Evolutionary conservation across 2,797 vertebrate genomes (phyloP).

Genomic region (Nyctalus aviator): DNA sequence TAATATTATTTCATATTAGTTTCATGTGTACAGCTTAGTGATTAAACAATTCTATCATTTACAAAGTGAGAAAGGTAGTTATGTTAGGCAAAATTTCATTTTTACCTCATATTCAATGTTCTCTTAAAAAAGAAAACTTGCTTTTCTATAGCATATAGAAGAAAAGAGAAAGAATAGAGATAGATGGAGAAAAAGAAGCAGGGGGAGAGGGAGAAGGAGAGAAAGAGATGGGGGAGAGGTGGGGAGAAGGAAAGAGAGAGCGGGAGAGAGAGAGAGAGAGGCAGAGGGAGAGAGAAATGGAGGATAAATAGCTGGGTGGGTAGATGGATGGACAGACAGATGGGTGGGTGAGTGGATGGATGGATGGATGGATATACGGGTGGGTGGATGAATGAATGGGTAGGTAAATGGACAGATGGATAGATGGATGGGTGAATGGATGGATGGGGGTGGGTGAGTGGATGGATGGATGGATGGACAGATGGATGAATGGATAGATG

Average conservation of each 20-base stretch:
- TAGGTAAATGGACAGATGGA: too few relatives aligned
- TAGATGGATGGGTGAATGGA: background rate
- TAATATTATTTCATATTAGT: background rate
- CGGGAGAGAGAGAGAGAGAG: too few relatives aligned
- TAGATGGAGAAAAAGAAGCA: background rate
- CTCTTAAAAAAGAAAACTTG: background rate
- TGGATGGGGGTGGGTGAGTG: background rate
- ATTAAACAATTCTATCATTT: background rate
- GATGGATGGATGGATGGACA: rapidly evolving
- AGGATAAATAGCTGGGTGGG: background rate
- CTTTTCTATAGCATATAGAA: background rate
- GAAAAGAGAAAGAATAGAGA: background rate
- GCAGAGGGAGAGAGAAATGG: too few relatives aligned
- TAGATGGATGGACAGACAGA: background rate
- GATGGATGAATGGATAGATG: rapidly evolving
- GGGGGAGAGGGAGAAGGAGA: background rate
- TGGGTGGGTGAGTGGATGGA: too few relatives aligned
- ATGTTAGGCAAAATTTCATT: background rate
- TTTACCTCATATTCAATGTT: background rate
- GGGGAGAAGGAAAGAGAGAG: background rate
- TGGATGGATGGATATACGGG: background rate
- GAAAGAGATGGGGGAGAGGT: too few relatives aligned
- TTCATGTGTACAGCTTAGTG: background rate
- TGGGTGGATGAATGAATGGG: background rate
- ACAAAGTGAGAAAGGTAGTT: background rate